These are phyloP conservation scores for Salvelinus fontinalis DNA, from an alignment of 2,113 vertebrate species.

Conservation along the genomic window DNA sequence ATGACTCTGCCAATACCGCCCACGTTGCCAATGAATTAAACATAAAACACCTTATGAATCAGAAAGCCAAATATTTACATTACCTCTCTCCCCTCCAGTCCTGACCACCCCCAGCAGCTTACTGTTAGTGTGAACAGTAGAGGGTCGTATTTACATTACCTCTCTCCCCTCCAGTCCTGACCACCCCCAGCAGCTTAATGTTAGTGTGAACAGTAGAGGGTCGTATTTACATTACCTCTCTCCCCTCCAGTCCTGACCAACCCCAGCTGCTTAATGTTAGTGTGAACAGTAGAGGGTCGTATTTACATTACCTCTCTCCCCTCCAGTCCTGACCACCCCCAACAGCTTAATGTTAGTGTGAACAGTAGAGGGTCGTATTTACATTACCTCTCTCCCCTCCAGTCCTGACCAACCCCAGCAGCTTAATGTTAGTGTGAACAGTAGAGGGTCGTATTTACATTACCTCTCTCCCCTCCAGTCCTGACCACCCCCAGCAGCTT, in stretches of 20 bases:
- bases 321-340: conserved; percentile 84
- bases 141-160: not conserved
- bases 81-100: not conserved
- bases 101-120: not conserved
- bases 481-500: conserved; percentile 87
- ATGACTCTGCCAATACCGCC: not conserved
- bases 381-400: not conserved
- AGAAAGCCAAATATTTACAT: not conserved
- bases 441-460: too few relatives aligned
- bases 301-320: too few relatives aligned
- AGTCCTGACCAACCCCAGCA: conserved; percentile 90
- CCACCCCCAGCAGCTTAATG: too few relatives aligned
- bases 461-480: conserved; percentile 56
- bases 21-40: too few relatives aligned
- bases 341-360: conserved; percentile 69
- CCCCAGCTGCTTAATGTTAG: conserved; percentile 80
- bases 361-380: too few relatives aligned
- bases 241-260: conserved; percentile 80
- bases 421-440: conserved; percentile 34
- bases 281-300: too few relatives aligned
- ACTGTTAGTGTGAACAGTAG: too few relatives aligned
- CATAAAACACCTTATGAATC: not conserved
- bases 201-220: too few relatives aligned
- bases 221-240: too few relatives aligned
- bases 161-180: not conserved